Conservation (phyloP, 2,888 invertebrate genomes). For the Andrena chrysosceles region DNA sequence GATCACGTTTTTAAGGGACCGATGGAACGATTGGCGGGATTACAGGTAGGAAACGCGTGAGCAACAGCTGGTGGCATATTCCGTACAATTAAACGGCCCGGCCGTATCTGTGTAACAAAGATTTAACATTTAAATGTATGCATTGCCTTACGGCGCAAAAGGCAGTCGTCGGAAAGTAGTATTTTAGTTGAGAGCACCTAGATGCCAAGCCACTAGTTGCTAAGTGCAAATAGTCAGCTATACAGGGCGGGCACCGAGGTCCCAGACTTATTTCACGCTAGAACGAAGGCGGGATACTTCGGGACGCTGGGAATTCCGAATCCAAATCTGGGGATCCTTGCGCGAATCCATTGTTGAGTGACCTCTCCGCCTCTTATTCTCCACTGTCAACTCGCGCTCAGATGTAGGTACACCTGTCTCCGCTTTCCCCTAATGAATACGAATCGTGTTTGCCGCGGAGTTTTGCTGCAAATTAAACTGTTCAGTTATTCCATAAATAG, state of each 20-base stretch:
- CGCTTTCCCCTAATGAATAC: slow-evolving; percentile 53
- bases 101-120: slow-evolving; percentile 39
- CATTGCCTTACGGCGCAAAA: slow-evolving; percentile 62
- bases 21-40: neutral
- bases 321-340: slow-evolving; percentile 68
- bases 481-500: slow-evolving; percentile 52
- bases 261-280: slow-evolving; percentile 81
- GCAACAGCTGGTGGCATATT: slow-evolving; percentile 29
- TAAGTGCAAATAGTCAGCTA: slow-evolving; percentile 80
- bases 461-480: slow-evolving; percentile 50
- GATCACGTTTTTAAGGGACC: neutral
- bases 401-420: slow-evolving; percentile 30
- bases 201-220: slow-evolving; percentile 80
- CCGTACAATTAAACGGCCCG: slow-evolving; percentile 31
- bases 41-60: neutral
- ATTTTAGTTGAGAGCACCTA: slow-evolving; percentile 77
- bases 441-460: slow-evolving; percentile 50
- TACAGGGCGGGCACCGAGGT: slow-evolving; percentile 70
- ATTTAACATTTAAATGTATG: slow-evolving; percentile 61
- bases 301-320: slow-evolving; percentile 72
- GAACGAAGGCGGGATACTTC: slow-evolving; percentile 77
- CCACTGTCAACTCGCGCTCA: slow-evolving; percentile 44
- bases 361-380: slow-evolving; percentile 48
- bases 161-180: slow-evolving; percentile 66
- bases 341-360: slow-evolving; percentile 68